Percentiles rank a stretch among this genome's conserved stretches.
Evolutionary conservation across 2,888 invertebrate species (phyloP).

Genomic region (Dynastes grantii): DNA sequence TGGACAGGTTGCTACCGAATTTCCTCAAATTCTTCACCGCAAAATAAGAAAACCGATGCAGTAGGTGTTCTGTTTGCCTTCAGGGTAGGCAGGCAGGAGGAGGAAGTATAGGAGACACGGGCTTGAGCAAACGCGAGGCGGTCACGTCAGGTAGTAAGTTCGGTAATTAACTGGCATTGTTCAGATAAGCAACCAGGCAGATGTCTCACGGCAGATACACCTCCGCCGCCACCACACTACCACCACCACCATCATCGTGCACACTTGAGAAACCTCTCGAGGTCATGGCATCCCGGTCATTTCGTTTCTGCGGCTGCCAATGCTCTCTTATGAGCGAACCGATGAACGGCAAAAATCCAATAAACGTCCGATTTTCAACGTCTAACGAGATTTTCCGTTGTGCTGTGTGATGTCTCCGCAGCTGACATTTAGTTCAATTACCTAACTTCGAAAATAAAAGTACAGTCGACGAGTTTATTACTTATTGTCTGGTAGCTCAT

Average conservation of each 20-base stretch:
- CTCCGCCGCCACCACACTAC: conserved; percentile 21
- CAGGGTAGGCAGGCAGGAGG: conserved; percentile 4
- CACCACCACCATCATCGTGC: conserved; percentile 5
- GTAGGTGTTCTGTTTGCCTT: conserved; percentile 42
- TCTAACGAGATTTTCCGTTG: conserved; percentile 38
- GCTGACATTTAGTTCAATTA: conserved; percentile 37
- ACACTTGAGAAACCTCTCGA: conserved; percentile 38
- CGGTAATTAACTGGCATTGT: conserved; percentile 68
- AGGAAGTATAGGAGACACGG: conserved; percentile 46
- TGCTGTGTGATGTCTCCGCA: conserved; percentile 18
- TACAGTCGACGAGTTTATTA: conserved; percentile 30
- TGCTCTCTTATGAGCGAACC: conserved; percentile 25
- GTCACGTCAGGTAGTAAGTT: conserved; percentile 67
- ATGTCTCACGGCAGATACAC: conserved; percentile 54
- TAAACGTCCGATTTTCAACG: conserved; percentile 46
- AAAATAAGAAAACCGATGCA: conserved; percentile 36
- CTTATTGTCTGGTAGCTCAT: no score
- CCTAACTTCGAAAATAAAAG: conserved; percentile 16
- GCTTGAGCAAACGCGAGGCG: conserved; percentile 62
- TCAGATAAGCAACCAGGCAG: conserved; percentile 65
- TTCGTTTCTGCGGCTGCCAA: conserved; percentile 35
- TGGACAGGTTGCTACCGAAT: conserved; percentile 46
- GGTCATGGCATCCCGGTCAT: conserved; percentile 44
- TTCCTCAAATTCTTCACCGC: conserved; percentile 36
- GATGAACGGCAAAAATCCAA: conserved; percentile 49